phyloP scores from a whole-genome alignment of 2,797 vertebrate genomes.

The Platyrinchus mystaceus region DNA sequence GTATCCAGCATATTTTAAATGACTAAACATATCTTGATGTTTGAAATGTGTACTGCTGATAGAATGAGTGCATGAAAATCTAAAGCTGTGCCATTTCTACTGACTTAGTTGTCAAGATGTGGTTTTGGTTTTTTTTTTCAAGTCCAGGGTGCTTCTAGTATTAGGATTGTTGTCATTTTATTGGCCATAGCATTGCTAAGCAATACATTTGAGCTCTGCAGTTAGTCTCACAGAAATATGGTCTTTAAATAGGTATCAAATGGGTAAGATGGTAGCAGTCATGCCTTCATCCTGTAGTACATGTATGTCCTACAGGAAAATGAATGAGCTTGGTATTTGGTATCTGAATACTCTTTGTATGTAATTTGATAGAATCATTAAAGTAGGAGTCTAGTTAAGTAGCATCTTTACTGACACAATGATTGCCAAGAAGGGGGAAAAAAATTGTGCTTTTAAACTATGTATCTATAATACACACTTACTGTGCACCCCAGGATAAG shows the following conservation, averaged over 20 bases:
- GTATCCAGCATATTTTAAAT: background rate
- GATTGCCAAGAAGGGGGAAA: background rate
- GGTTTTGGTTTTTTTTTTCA: too few relatives aligned
- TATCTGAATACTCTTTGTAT: background rate
- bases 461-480: background rate
- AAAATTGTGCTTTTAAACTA: background rate
- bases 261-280: background rate
- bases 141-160: background rate
- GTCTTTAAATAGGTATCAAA: background rate
- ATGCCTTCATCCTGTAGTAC: background rate
- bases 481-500: background rate
- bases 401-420: background rate
- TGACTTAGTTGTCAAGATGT: background rate
- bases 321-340: background rate
- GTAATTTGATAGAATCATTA: background rate
- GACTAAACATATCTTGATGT: background rate
- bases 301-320: background rate
- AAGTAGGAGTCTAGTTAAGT: background rate
- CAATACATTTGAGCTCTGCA: background rate
- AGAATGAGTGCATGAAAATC: background rate
- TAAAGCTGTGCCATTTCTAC: background rate
- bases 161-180: background rate
- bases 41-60: background rate
- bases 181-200: background rate
- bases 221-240: background rate